These are phyloP conservation scores for Nemopilema nomurai DNA, from an alignment of 30 jellyfish, hydroid and myxozoan species.

Conservation along the genomic window DNA sequence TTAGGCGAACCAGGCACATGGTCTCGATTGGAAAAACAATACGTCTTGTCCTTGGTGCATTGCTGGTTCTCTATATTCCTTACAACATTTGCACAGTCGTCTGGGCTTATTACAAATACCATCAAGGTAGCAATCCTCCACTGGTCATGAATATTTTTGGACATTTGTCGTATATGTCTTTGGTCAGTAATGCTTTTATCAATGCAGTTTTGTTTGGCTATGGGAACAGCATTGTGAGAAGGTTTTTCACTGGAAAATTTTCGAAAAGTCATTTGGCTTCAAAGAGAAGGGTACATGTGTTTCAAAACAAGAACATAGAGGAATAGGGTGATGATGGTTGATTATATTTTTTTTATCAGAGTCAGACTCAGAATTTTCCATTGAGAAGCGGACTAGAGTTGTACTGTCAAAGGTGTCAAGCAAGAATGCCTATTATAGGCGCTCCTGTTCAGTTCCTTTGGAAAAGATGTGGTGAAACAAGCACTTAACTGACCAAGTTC, in stretches of 20 bases:
- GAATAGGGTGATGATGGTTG: too few relatives aligned
- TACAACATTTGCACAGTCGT: conserved; percentile 26
- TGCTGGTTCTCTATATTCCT: conserved; percentile 15
- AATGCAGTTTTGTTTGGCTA: conserved; percentile 28
- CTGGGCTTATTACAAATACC: conserved; percentile 2
- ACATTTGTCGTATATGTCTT: conserved; percentile 14
- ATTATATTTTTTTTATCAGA: too few relatives aligned
- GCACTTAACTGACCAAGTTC: too few relatives aligned
- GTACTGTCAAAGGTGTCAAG: too few relatives aligned
- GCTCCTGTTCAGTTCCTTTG: too few relatives aligned
- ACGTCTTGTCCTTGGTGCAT: conserved; percentile 5
- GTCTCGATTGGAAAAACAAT: conserved; percentile 33
- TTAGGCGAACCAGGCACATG: background rate
- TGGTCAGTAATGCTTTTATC: conserved; percentile 3
- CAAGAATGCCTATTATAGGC: too few relatives aligned
- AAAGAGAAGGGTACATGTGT: too few relatives aligned
- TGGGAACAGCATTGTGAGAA: conserved; percentile 14
- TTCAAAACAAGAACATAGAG: too few relatives aligned
- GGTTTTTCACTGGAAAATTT: background rate
- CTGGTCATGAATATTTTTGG: background rate
- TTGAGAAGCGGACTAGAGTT: too few relatives aligned
- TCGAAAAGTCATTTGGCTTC: conserved; percentile 3
- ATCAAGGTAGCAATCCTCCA: background rate
- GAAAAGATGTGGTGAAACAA: too few relatives aligned
- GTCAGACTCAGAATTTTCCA: too few relatives aligned